phyloP scores from a whole-genome alignment of 2,113 vertebrate genomes.

The Thalassarche chlororhynchos region DNA sequence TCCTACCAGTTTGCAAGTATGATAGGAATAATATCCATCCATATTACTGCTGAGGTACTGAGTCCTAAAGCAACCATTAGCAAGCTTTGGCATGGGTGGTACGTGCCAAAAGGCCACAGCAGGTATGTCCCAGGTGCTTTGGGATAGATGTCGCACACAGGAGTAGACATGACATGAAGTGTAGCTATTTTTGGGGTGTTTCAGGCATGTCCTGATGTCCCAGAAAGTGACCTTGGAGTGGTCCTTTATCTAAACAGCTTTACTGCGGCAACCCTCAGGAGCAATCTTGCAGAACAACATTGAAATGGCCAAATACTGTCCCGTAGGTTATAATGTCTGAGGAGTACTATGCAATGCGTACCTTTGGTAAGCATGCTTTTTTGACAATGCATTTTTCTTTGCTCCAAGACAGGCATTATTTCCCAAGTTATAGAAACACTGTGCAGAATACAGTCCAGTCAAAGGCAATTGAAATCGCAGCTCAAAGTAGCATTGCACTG shows the following conservation, averaged over 20 bases:
- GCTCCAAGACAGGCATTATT: background rate
- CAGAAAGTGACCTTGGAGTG: background rate
- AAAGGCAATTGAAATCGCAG: background rate
- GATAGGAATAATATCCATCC: background rate
- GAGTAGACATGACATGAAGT: background rate
- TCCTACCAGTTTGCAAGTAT: background rate
- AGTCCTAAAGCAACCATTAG: background rate
- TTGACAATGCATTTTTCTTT: background rate
- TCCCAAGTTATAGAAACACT: background rate
- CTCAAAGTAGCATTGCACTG: background rate
- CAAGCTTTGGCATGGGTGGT: background rate
- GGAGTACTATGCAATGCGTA: background rate
- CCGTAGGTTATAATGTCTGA: background rate
- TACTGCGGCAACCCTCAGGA: background rate
- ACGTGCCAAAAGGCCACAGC: background rate
- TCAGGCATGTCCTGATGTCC: background rate
- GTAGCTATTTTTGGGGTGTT: background rate
- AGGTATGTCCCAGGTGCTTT: background rate
- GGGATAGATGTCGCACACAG: background rate
- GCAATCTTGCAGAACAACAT: background rate
- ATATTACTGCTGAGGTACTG: background rate
- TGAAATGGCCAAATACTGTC: background rate
- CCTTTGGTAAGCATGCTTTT: background rate
- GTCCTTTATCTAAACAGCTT: background rate
- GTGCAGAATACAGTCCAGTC: background rate